A percentile compares a stretch with the other conserved stretches of the same genome.
These are phyloP conservation scores for Sphaerophoria rueppellii DNA, from an alignment of 2,888 invertebrate species.

Conservation along the genomic window DNA sequence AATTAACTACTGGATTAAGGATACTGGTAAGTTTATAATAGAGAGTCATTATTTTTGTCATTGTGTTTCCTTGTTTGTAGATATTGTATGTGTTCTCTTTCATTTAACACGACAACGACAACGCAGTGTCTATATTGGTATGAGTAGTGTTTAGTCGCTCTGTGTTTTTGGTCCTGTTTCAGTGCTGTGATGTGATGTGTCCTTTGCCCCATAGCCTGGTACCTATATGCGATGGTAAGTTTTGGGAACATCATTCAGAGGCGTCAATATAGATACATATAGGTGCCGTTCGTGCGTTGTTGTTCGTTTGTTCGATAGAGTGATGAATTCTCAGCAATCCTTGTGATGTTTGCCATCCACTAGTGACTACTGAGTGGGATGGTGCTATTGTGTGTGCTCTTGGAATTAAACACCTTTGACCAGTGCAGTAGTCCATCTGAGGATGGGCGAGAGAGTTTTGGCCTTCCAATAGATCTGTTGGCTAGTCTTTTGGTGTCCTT, in stretches of 20 bases:
- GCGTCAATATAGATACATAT: constrained; percentile 53
- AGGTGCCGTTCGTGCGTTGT: no score
- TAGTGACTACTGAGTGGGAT: neutral
- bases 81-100: constrained; percentile 41
- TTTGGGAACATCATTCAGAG: constrained; percentile 45
- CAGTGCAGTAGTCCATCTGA: constrained; percentile 2
- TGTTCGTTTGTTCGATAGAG: constrained; percentile 32
- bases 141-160: constrained; percentile 15
- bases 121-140: neutral
- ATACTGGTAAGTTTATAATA: constrained; percentile 87
- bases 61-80: constrained; percentile 63
- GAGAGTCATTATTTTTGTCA: constrained; percentile 72
- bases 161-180: constrained; percentile 19
- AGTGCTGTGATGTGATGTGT: constrained; percentile 43
- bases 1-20: constrained; percentile 95
- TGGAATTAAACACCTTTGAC: constrained; percentile 62
- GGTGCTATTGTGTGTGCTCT: constrained; percentile 17
- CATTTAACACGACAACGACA: constrained; percentile 57
- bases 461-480: neutral
- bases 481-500: constrained; percentile 29
- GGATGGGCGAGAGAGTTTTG: neutral
- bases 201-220: constrained; percentile 28
- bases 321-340: constrained; percentile 63
- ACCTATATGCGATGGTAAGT: neutral
- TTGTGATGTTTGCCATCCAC: constrained; percentile 42